Conservation (phyloP, 2,797 vertebrate genomes). For the Novumbra hubbsi region DNA sequence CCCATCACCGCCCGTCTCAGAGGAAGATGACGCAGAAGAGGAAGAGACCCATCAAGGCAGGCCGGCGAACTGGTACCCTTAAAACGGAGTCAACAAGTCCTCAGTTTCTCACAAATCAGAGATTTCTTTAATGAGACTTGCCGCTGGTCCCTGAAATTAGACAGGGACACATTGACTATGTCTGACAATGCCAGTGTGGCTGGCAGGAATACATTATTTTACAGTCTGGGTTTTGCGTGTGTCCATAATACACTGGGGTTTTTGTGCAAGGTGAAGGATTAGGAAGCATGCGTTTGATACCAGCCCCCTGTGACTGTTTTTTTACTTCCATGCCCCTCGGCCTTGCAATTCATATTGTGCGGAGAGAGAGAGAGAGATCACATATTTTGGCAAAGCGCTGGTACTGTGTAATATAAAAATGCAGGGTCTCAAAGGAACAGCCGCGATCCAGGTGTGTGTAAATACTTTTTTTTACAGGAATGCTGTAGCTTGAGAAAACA, state of each 20-base stretch:
- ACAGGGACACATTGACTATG: slow-evolving; percentile 31
- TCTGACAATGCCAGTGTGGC: slow-evolving; percentile 44
- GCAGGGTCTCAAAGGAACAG: slow-evolving; percentile 57
- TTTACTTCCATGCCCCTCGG: slow-evolving; percentile 32
- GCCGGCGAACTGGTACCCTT: slow-evolving; percentile 20
- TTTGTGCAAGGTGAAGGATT: slow-evolving; percentile 40
- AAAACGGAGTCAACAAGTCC: slow-evolving; percentile 25
- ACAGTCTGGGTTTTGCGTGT: slow-evolving; percentile 41
- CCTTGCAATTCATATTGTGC: slow-evolving; percentile 23
- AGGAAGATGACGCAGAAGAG: slow-evolving; percentile 9
- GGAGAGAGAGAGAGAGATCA: slow-evolving; percentile 23
- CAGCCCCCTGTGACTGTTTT: slow-evolving; percentile 44
- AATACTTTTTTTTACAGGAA: slow-evolving; percentile 54
- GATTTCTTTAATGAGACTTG: slow-evolving; percentile 39
- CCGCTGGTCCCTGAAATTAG: slow-evolving; percentile 19
- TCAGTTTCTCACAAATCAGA: slow-evolving; percentile 19
- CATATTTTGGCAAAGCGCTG: slow-evolving; percentile 26
- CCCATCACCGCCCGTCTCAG: slow-evolving; percentile 2
- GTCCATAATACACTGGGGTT: slow-evolving; percentile 50
- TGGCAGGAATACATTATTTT: slow-evolving; percentile 41
- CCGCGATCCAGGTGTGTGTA: slow-evolving; percentile 67
- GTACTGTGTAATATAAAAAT: slow-evolving; percentile 51
- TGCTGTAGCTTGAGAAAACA: slow-evolving; percentile 70
- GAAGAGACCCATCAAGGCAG: slow-evolving; percentile 1
- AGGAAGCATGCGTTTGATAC: slow-evolving; percentile 44